phyloP scores from a whole-genome alignment of 2,888 invertebrate species.

The Chalcosyrphus nemorum region DNA sequence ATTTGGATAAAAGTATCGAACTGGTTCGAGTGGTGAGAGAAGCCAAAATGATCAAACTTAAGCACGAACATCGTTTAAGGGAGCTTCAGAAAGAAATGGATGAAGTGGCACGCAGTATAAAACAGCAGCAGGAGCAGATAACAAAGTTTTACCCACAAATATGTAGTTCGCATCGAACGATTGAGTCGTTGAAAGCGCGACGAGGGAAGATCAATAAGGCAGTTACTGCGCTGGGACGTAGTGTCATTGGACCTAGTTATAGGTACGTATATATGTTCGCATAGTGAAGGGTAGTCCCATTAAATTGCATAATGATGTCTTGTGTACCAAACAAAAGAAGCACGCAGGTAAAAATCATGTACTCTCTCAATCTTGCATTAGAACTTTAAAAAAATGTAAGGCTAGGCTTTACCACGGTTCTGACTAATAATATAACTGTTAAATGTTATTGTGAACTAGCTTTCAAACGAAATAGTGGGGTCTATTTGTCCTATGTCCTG shows the following conservation, averaged over 20 bases:
- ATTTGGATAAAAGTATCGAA: conserved; percentile 78
- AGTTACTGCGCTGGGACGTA: conserved; percentile 77
- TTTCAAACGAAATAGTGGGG: no score
- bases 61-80: conserved; percentile 77
- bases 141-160: conserved; percentile 79
- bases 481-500: no score
- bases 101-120: conserved; percentile 75
- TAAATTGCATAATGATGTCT: no score
- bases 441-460: no score
- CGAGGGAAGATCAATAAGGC: conserved; percentile 77
- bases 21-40: conserved; percentile 78
- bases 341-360: no score
- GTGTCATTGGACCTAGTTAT: conserved; percentile 76
- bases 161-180: conserved; percentile 77
- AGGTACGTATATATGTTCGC: conserved; percentile 74
- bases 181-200: conserved; percentile 78
- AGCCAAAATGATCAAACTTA: conserved; percentile 77
- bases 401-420: no score
- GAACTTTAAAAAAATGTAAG: no score
- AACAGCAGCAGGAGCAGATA: conserved; percentile 77
- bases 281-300: background rate
- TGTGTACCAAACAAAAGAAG: no score
- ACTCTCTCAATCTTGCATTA: no score
- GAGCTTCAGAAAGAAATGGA: conserved; percentile 78
- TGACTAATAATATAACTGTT: no score